Base-by-base conservation (phyloP, 2,888 invertebrate species). In the Sisyra terminalis region DNA sequence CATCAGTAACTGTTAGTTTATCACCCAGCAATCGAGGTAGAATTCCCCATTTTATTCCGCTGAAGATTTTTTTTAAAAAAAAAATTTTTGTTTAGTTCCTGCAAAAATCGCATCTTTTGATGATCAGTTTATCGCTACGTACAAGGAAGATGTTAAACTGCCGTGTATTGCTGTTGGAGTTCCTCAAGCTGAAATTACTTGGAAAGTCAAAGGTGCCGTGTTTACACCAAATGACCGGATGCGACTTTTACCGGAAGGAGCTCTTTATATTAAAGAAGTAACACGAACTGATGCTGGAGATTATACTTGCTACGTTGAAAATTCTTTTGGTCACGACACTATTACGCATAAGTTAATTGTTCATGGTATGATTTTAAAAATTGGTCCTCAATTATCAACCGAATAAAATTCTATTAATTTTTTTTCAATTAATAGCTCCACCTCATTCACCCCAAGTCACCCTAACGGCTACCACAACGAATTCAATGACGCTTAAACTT, bases 101-200 rank as follows among this genome's bases (percentile, higher is more conserved):
- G 93, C 93, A 2, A 87, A 87, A 60, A 92, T 93, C 52, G 90
- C 92, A 36, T 92, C 92, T 1, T 94, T 94, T 62, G 90, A 93
- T 57, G 86, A 87, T 57, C 80, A 82, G n/a, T 86, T 92, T 59
- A 84, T 86, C 46, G 87, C 88, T 9, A 89, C 86, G 0, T 89
- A 87, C 65, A 87, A 88, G 63, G 87, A 89, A 66, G 87, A 89
- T 53, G 85, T 92, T 1, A 87, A 85, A 52, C 66, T 94, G 54
- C 90, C 90, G 0, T 94, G 94, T 55, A 70, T 88, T 16, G 86
- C 90, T 42, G 92, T 94, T 34, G 94, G 94, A 11, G 79, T 88
- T 24, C 93, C 93, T 11, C 78, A 81, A 39, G 93, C 93, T 1
- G 81, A 83, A 52, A 85, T 92, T 43, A 73, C 80, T 34, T 93